Base-by-base conservation (phyloP, 1,140 invertebrate species). In the Drosophila watanabei region DNA sequence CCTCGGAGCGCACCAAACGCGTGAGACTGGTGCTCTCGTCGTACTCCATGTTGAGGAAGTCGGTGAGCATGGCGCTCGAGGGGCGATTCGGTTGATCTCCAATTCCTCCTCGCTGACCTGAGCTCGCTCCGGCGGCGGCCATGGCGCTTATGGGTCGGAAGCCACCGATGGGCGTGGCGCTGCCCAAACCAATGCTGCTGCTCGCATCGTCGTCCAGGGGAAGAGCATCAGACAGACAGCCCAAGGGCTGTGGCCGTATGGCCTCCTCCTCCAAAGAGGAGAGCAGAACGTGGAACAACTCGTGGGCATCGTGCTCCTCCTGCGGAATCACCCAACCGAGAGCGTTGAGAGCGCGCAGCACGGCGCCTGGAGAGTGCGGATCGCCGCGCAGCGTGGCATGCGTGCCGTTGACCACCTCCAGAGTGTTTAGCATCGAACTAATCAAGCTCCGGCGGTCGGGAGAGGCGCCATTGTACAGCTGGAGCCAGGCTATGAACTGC, bases 291-390 rank as follows among this genome's bases (percentile, higher is more conserved):
- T 98, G 97, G 70, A 98, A 96, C 51, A 98, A 92, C 93, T 99
- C 98, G 93, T 98, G 98, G 20, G 97, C 97, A 94, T 99, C 98
- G 94, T 98, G 98, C 94, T 99, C 97, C 76, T 98, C 97, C 72
- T 96, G 95, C 0, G 96, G 95, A 60, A 98, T 97, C 51, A 97
- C 95, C 98, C 98, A 98, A 14, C 97, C 95, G 10, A 96, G 94
- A 2, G 95, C 93, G 65, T 96, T 94, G 0, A 99, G 92, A 0
- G 97, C 96, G 70, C 96, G 95, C 66, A 98, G 95, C 6, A 98
- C 95, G 37, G 96, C 96, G 11, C 95, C 94, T 0, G 97, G 97
- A 58, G 95, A 95, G 63, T 95, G 94, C 1, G 95, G 95, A 62
- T 95, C 94, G 10, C 96, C 96, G 24, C 95, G 94, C 2, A 96